Evolutionary conservation across 2,888 invertebrate species (phyloP).

Genomic region (Gryllus longicercus): DNA sequence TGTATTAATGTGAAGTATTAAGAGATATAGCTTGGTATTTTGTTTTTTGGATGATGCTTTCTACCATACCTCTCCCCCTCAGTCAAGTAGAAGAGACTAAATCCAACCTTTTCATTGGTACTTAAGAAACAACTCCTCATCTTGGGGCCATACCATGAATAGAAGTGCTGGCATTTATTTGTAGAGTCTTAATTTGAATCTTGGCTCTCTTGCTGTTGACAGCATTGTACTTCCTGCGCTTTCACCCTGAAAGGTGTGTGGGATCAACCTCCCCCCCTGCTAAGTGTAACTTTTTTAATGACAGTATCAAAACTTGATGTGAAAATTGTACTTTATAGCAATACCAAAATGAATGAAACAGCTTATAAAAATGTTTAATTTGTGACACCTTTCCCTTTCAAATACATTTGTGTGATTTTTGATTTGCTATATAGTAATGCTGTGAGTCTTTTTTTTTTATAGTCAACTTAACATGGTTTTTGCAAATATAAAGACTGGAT

Average conservation of each 20-base stretch:
- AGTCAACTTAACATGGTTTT: not conserved
- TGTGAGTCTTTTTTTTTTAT: not conserved
- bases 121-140: not conserved
- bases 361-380: not conserved
- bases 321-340: conserved; percentile 11
- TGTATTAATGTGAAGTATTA: conserved; percentile 11
- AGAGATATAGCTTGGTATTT: not conserved
- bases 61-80: conserved; percentile 8
- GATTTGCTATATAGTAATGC: not conserved
- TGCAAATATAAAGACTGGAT: not conserved
- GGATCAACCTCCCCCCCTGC: conserved; percentile 5
- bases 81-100: not conserved
- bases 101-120: conserved; percentile 7
- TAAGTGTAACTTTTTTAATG: not conserved
- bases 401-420: not conserved
- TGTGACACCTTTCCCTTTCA: not conserved
- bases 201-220: not conserved
- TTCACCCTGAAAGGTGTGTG: not conserved
- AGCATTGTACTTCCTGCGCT: conserved; percentile 2
- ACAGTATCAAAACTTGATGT: conserved; percentile 7
- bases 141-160: not conserved
- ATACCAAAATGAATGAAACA: conserved; percentile 17
- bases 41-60: not conserved
- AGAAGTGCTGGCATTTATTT: conserved; percentile 7
- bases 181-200: not conserved